These are phyloP conservation scores for Saimiri boliviensis DNA, from an alignment of 2,113 vertebrate genomes.

Conservation along the genomic window DNA sequence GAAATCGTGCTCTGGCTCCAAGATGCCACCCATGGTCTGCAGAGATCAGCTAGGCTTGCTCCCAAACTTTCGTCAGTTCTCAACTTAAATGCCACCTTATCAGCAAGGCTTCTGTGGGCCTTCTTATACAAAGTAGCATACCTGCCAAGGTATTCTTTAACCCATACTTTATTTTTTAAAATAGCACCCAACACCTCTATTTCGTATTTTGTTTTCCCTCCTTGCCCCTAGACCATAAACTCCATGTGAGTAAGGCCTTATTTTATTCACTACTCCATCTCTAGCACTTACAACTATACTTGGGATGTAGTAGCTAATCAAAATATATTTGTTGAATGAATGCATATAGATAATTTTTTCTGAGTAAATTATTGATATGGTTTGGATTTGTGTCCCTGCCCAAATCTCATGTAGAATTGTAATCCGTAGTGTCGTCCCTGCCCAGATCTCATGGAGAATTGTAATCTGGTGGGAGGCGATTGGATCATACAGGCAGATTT, in stretches of 20 bases:
- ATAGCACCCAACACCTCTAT: background rate
- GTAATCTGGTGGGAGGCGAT: no score
- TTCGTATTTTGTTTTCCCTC: background rate
- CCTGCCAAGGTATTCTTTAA: background rate
- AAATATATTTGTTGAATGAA: slow-evolving; percentile 8
- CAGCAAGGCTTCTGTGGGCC: background rate
- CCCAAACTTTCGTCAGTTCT: background rate
- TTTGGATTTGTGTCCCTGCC: no score
- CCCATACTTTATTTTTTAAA: background rate
- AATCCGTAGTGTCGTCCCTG: no score
- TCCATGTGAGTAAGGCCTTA: background rate
- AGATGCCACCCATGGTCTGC: background rate
- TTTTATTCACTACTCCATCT: background rate
- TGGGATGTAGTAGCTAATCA: background rate
- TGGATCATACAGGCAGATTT: no score
- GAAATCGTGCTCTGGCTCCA: background rate
- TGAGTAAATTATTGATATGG: background rate
- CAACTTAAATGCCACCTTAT: background rate
- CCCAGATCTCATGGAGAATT: no score
- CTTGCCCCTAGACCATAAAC: background rate
- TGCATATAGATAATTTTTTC: background rate
- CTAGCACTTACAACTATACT: background rate
- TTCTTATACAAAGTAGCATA: background rate
- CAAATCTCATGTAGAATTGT: no score
- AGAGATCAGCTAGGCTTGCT: background rate